Conservation (phyloP, 1,140 invertebrate genomes). For the Brachionus sp. region DNA sequence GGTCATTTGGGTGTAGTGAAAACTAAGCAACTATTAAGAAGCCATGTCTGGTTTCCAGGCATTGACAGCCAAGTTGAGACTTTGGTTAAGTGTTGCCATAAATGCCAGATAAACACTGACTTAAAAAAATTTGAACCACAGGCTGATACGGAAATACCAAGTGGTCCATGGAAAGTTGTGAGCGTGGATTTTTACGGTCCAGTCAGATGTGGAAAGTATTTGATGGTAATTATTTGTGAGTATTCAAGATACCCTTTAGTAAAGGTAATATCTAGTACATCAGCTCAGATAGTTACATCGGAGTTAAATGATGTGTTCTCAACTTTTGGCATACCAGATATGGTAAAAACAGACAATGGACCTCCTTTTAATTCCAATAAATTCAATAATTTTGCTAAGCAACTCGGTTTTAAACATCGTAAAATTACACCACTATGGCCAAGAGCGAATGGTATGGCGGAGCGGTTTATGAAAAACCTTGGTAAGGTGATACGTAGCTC, state of each 20-base stretch:
- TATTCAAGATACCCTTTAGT: conserved; percentile 52
- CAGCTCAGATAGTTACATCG: conserved; percentile 45
- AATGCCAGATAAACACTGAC: conserved; percentile 49
- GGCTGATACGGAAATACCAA: conserved; percentile 48
- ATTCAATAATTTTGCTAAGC: conserved; percentile 46
- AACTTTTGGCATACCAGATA: conserved; percentile 47
- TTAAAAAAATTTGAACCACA: conserved; percentile 48
- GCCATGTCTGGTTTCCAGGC: conserved; percentile 48
- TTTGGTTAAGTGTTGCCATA: conserved; percentile 46
- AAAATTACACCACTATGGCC: conserved; percentile 47
- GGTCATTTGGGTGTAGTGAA: conserved; percentile 48
- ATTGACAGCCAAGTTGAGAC: conserved; percentile 47
- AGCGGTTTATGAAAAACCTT: conserved; percentile 44
- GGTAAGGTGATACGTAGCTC: not conserved
- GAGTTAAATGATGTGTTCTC: conserved; percentile 47
- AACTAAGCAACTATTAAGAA: conserved; percentile 48
- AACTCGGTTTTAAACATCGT: conserved; percentile 46
- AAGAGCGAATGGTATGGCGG: conserved; percentile 47
- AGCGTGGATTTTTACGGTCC: conserved; percentile 51
- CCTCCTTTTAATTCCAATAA: conserved; percentile 47
- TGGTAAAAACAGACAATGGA: conserved; percentile 48
- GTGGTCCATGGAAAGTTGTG: conserved; percentile 49
- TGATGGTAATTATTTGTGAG: conserved; percentile 51
- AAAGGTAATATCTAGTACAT: conserved; percentile 47
- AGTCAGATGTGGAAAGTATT: conserved; percentile 48